Evolutionary conservation across 2,888 invertebrate genomes (phyloP).

Genomic region (Campoplex capitator): DNA sequence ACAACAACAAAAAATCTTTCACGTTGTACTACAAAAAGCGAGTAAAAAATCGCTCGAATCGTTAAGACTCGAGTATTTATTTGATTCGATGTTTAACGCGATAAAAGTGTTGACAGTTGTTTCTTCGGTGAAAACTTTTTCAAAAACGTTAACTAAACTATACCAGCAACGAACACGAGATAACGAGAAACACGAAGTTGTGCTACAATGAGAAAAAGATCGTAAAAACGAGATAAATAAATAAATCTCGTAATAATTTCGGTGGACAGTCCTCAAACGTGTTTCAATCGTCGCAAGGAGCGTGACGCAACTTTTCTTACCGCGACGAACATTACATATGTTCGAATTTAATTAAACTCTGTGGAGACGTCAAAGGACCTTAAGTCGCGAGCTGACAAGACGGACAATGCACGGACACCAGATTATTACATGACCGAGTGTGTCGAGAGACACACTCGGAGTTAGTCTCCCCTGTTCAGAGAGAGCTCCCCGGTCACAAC

Average conservation of each 20-base stretch:
- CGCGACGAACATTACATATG: slow-evolving; percentile 73
- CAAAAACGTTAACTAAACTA: too few relatives aligned
- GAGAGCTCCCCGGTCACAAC: slow-evolving; percentile 44
- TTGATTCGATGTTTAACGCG: background rate
- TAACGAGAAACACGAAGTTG: too few relatives aligned
- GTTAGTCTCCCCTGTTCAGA: slow-evolving; percentile 54
- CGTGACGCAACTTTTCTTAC: slow-evolving; percentile 58
- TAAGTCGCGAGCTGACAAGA: slow-evolving; percentile 79
- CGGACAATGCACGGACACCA: slow-evolving; percentile 83
- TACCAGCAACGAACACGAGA: background rate
- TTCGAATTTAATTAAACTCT: slow-evolving; percentile 84
- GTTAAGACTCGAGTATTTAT: background rate
- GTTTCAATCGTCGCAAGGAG: background rate
- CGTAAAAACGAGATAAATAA: too few relatives aligned
- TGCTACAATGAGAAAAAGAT: too few relatives aligned
- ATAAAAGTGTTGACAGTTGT: background rate
- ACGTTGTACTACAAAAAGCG: background rate
- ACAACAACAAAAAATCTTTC: background rate
- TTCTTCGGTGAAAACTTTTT: background rate
- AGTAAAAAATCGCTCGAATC: background rate
- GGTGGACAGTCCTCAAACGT: slow-evolving; percentile 35
- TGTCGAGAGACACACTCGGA: slow-evolving; percentile 39
- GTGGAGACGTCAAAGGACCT: slow-evolving; percentile 83
- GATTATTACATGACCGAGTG: slow-evolving; percentile 83
- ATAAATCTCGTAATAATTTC: background rate